phyloP scores from a whole-genome alignment of 2,797 vertebrate genomes.

The Rhinella marina region DNA sequence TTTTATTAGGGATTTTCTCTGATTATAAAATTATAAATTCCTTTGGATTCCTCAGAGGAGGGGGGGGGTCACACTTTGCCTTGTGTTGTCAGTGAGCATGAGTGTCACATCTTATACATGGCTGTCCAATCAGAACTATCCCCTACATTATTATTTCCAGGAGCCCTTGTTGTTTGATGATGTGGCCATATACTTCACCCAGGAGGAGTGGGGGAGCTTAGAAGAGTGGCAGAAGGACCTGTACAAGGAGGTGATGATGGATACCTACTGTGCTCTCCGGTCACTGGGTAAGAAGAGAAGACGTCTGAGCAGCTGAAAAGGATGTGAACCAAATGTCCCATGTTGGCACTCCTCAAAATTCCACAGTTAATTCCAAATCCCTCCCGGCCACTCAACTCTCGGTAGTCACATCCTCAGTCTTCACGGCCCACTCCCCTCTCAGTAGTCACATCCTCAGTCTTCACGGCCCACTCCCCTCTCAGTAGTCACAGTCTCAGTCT shows the following conservation, averaged over 20 bases:
- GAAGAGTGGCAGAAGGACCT: slow-evolving; percentile 63
- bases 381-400: neutral
- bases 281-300: slow-evolving; percentile 58
- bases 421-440: too few species aligned
- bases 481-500: too few species aligned
- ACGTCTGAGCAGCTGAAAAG: neutral
- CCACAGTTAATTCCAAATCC: too few species aligned
- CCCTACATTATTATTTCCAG: slow-evolving; percentile 37
- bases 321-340: too few species aligned
- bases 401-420: too few species aligned
- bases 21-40: too few species aligned
- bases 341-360: too few species aligned
- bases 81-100: neutral
- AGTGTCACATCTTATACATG: neutral
- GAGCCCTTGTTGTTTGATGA: slow-evolving; percentile 61
- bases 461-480: too few species aligned
- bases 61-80: neutral
- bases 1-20: too few species aligned
- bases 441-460: too few species aligned
- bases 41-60: neutral
- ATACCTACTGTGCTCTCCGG: slow-evolving; percentile 62
- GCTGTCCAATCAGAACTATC: neutral
- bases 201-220: slow-evolving; percentile 61
- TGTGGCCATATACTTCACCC: slow-evolving; percentile 64
- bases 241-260: slow-evolving; percentile 64